phyloP scores from a whole-genome alignment of 2,797 vertebrate genomes.

The Sebastiscus albofasciatus region DNA sequence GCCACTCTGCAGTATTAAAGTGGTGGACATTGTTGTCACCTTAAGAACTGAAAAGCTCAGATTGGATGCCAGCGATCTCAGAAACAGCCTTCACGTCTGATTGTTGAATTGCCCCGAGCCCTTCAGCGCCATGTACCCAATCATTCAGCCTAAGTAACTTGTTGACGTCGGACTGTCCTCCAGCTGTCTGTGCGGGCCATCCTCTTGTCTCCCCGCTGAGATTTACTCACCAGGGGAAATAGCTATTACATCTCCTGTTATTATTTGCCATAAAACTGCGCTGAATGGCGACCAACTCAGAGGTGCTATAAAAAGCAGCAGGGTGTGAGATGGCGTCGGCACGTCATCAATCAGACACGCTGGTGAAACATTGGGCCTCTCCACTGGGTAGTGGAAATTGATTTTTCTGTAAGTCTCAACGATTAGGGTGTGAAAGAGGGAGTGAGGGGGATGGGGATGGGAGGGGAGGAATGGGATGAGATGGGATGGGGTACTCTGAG shows the following conservation, averaged over 20 bases:
- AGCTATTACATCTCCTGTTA: constrained; percentile 80
- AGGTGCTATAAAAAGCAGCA: constrained; percentile 77
- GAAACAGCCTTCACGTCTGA: constrained; percentile 47
- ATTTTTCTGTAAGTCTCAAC: constrained; percentile 79
- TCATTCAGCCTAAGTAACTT: constrained; percentile 78
- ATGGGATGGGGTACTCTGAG: not conserved
- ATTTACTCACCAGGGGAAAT: constrained; percentile 74
- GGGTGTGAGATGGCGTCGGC: constrained; percentile 76
- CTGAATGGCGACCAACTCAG: constrained; percentile 71
- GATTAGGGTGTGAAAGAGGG: constrained; percentile 75
- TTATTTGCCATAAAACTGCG: constrained; percentile 82
- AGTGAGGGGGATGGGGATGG: not conserved
- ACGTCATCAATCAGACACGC: constrained; percentile 80
- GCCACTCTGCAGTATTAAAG: constrained; percentile 39
- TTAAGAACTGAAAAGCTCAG: constrained; percentile 15
- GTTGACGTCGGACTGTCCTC: constrained; percentile 75
- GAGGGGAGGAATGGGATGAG: constrained; percentile 25
- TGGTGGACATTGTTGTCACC: constrained; percentile 13
- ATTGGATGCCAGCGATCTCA: constrained; percentile 31
- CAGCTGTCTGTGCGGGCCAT: constrained; percentile 65
- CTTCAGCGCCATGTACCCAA: constrained; percentile 44
- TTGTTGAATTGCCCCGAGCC: constrained; percentile 33
- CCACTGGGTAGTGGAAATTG: constrained; percentile 74
- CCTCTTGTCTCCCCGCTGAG: constrained; percentile 68
- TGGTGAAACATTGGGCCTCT: constrained; percentile 71